Conservation (phyloP, 1,140 invertebrate species). For the Ceratosolen solmsi region DNA sequence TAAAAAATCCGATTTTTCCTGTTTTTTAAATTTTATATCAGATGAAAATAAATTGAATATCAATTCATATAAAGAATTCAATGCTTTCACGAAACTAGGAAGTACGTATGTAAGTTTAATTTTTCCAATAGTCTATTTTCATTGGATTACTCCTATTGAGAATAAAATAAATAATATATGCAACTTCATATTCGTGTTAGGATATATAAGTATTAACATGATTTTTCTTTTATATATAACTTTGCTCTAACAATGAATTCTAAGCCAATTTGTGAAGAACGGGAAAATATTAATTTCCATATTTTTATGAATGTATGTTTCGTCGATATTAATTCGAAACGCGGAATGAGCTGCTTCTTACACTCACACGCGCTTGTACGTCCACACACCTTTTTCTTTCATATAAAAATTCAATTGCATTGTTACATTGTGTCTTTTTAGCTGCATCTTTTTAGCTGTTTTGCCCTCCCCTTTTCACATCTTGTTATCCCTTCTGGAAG, state of each 20-base stretch:
- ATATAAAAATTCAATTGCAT: slow-evolving; percentile 31
- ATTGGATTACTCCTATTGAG: too few relatives aligned
- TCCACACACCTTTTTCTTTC: neutral
- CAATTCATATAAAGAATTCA: too few relatives aligned
- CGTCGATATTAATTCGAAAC: slow-evolving; percentile 7
- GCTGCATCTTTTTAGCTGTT: neutral
- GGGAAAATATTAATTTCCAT: neutral
- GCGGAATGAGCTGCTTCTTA: neutral
- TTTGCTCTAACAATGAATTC: neutral
- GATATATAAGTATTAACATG: too few relatives aligned
- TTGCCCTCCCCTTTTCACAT: neutral
- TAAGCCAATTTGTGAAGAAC: neutral
- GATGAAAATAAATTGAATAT: too few relatives aligned
- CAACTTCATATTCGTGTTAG: too few relatives aligned
- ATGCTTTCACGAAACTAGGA: too few relatives aligned
- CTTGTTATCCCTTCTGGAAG: slow-evolving; percentile 25
- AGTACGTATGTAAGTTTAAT: too few relatives aligned
- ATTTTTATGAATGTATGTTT: neutral
- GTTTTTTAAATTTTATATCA: too few relatives aligned
- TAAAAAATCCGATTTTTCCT: too few relatives aligned
- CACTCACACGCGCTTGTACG: neutral
- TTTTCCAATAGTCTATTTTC: too few relatives aligned
- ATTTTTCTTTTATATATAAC: too few relatives aligned
- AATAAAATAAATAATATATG: too few relatives aligned
- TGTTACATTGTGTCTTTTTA: neutral